Percentiles rank a stretch among this genome's conserved stretches.
Evolutionary conservation across 2,113 vertebrate species (phyloP).

Genomic region (Lasiurus cinereus): DNA sequence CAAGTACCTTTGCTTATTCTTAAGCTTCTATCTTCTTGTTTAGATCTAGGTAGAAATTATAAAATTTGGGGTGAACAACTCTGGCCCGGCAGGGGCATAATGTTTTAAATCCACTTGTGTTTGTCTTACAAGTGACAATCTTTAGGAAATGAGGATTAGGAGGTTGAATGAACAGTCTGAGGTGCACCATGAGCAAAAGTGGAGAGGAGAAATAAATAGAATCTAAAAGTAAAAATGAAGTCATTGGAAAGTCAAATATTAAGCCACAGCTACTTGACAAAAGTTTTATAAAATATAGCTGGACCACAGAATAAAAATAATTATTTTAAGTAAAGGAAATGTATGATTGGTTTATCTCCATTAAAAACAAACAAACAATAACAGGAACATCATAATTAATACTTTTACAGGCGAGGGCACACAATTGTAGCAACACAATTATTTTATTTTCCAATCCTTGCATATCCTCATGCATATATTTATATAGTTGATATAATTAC

Average conservation of each 20-base stretch:
- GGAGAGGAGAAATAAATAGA: background rate
- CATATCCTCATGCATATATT: background rate
- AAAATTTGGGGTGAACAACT: background rate
- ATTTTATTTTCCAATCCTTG: background rate
- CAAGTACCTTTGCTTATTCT: background rate
- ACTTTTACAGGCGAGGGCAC: background rate
- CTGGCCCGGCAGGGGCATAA: background rate
- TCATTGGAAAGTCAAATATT: background rate
- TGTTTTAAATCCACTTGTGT: background rate
- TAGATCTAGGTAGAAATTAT: background rate
- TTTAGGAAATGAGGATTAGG: background rate
- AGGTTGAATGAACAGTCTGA: background rate
- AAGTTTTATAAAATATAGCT: background rate
- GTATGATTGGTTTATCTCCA: background rate
- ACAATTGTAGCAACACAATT: background rate
- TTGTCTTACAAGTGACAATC: background rate
- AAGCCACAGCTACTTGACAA: background rate
- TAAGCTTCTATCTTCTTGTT: background rate
- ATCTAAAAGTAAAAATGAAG: conserved; percentile 12
- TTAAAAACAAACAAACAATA: background rate
- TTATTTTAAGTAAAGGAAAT: background rate
- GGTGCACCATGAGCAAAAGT: background rate
- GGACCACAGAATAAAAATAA: background rate
- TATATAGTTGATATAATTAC: background rate
- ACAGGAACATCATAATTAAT: background rate